A percentile compares a stretch with the other conserved stretches of the same genome.
Conservation (phyloP, 92 coral and sea anemone genomes). For the Epizoanthus fatuus region DNA sequence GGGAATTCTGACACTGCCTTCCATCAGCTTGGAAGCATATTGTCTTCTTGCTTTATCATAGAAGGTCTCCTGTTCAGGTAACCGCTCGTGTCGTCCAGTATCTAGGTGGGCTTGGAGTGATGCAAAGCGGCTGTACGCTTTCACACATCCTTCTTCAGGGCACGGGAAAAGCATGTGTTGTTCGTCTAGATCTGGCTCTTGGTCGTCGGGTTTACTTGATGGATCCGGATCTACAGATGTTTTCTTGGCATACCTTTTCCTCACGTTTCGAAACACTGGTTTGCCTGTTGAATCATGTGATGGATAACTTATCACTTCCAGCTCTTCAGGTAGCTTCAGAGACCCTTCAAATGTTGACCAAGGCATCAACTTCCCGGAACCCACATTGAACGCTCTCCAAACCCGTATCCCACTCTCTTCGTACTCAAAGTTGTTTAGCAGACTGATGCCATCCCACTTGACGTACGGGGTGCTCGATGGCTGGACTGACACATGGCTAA, state of each 20-base stretch:
- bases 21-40: conserved; percentile 35
- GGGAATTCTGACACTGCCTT: conserved; percentile 23
- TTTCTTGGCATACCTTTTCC: conserved; percentile 49
- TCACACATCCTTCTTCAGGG: conserved; percentile 37
- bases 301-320: conserved; percentile 47
- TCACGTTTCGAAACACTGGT: conserved; percentile 30
- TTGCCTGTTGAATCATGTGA: conserved; percentile 36
- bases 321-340: conserved; percentile 11
- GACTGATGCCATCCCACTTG: conserved; percentile 47
- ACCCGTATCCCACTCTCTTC: conserved; percentile 45
- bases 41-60: conserved; percentile 35
- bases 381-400: conserved; percentile 66
- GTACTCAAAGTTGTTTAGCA: conserved; percentile 46
- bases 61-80: conserved; percentile 20
- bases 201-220: conserved; percentile 7
- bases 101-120: conserved; percentile 46
- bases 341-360: conserved; percentile 45
- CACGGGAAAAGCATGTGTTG: conserved; percentile 30
- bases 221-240: conserved; percentile 37
- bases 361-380: not conserved
- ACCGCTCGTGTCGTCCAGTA: conserved; percentile 44
- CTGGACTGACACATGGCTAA: conserved; percentile 32
- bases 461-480: conserved; percentile 29
- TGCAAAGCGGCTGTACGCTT: conserved; percentile 35
- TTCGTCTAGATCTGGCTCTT: conserved; percentile 15